Conservation (phyloP, 2,888 invertebrate species). For the Ornithoptera priamus region DNA sequence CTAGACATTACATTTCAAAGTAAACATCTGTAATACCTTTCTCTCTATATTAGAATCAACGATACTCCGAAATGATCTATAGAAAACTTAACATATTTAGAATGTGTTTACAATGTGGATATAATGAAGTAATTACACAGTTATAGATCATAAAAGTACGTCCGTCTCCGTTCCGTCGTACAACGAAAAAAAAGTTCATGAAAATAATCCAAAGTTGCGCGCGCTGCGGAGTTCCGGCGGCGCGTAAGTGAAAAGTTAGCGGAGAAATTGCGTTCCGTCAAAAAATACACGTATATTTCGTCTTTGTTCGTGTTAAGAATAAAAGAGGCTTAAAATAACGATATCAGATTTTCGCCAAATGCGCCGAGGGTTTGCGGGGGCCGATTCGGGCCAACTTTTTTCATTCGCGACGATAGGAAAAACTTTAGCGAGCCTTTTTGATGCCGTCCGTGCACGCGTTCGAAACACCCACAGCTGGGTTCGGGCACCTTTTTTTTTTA, state of each 20-base stretch:
- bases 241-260: conserved; percentile 71
- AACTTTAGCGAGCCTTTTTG: conserved; percentile 21
- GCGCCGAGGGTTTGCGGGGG: conserved; percentile 32
- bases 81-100: too few species aligned
- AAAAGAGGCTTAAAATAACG: conserved; percentile 69
- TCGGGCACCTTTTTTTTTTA: conserved; percentile 21
- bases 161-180: conserved; percentile 55
- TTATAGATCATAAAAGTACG: conserved; percentile 34
- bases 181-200: conserved; percentile 57
- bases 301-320: conserved; percentile 56
- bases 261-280: conserved; percentile 59
- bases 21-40: too few species aligned
- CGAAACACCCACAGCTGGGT: conserved; percentile 21
- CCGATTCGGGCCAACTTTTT: conserved; percentile 51
- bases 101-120: too few species aligned
- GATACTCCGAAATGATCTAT: too few species aligned
- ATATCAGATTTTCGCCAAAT: conserved; percentile 48
- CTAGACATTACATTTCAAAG: too few species aligned
- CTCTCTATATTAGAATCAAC: too few species aligned
- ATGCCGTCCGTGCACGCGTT: conserved; percentile 16
- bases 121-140: conserved; percentile 5
- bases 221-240: conserved; percentile 49
- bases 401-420: conserved; percentile 38
- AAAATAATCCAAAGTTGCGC: conserved; percentile 60
- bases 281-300: conserved; percentile 44